Conservation (phyloP, 2,888 invertebrate species). For the Thera obeliscata region DNA sequence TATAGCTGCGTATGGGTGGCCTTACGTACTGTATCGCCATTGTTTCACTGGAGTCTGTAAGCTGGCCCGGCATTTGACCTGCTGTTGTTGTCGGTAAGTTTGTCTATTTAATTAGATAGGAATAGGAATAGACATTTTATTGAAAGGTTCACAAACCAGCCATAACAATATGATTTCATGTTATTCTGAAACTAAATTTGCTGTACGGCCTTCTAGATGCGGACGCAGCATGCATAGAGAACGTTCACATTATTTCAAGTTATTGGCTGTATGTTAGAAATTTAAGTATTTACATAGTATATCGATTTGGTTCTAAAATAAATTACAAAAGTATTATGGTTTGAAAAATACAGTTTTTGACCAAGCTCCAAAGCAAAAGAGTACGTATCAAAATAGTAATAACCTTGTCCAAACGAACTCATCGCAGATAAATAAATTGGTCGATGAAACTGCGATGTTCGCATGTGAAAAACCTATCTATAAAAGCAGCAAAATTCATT, state of each 20-base stretch:
- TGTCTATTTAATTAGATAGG: not conserved
- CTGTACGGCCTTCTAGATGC: too few relatives aligned
- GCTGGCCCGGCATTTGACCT: conserved; percentile 87
- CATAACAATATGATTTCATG: too few relatives aligned
- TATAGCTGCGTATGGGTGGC: conserved; percentile 95
- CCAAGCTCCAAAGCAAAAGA: conserved; percentile 7
- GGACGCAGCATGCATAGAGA: too few relatives aligned
- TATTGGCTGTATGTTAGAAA: too few relatives aligned
- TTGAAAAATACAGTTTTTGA: not conserved
- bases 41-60: conserved; percentile 90
- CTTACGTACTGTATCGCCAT: conserved; percentile 91
- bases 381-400: conserved; percentile 11
- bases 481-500: conserved; percentile 18
- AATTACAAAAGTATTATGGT: not conserved
- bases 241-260: too few relatives aligned
- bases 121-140: too few relatives aligned
- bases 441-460: conserved; percentile 16
- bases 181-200: too few relatives aligned
- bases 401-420: conserved; percentile 1
- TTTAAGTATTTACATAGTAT: too few relatives aligned
- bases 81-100: conserved; percentile 89
- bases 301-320: not conserved
- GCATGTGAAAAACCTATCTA: conserved; percentile 20
- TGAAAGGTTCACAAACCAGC: too few relatives aligned
- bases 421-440: conserved; percentile 20